Conservation (phyloP, 2,797 vertebrate species). For the Heteromormyrus szaboi region DNA sequence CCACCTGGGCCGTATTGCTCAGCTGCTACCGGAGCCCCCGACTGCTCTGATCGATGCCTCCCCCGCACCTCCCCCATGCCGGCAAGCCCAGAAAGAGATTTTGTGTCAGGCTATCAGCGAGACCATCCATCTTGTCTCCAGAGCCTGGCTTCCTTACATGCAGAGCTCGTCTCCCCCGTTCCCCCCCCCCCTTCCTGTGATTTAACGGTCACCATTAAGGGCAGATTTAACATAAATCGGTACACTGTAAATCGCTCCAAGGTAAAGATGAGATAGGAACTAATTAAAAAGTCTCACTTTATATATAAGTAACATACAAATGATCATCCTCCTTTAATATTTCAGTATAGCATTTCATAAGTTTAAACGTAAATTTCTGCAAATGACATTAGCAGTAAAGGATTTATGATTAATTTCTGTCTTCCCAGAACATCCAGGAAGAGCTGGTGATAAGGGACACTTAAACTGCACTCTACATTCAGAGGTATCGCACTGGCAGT, state of each 20-base stretch:
- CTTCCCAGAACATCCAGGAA: background rate
- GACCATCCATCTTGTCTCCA: conserved; percentile 61
- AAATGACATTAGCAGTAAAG: background rate
- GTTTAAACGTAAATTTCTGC: background rate
- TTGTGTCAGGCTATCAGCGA: conserved; percentile 49
- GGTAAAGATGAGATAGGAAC: conserved; percentile 38
- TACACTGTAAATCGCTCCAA: conserved; percentile 40
- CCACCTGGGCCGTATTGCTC: conserved; percentile 60
- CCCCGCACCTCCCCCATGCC: conserved; percentile 42
- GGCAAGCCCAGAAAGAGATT: conserved; percentile 57
- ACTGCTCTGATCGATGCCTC: conserved; percentile 68
- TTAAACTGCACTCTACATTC: background rate
- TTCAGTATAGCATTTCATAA: conserved; percentile 21
- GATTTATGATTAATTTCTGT: conserved; percentile 6
- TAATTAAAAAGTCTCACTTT: conserved; percentile 3
- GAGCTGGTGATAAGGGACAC: background rate
- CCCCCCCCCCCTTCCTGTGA: conserved; percentile 49
- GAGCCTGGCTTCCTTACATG: conserved; percentile 48
- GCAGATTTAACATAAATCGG: conserved; percentile 42
- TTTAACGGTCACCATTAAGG: conserved; percentile 52
- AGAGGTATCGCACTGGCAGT: background rate
- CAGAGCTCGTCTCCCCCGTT: conserved; percentile 43
- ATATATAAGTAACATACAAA: conserved; percentile 15
- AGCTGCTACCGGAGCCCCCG: conserved; percentile 29
- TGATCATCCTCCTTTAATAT: conserved; percentile 24